A percentile compares a stretch with the other conserved stretches of the same genome.
Evolutionary conservation across 2,113 vertebrate species (phyloP).

Genomic region (Nothocercus julius): DNA sequence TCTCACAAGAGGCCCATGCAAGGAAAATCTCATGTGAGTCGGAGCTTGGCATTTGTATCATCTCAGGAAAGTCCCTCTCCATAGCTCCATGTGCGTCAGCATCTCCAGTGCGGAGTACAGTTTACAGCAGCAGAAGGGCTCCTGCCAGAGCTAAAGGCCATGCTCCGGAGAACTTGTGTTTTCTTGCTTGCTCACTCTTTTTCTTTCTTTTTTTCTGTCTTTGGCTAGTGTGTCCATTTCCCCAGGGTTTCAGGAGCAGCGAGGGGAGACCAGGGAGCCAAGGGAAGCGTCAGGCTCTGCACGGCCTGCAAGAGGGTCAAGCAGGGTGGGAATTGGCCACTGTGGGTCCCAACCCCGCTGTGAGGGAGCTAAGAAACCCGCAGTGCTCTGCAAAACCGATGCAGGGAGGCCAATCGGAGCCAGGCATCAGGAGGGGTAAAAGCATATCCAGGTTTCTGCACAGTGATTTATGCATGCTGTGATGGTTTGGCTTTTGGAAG

Average conservation of each 20-base stretch:
- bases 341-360: too few relatives aligned
- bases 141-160: background rate
- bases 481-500: background rate
- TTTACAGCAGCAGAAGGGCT: background rate
- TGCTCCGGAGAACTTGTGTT: background rate
- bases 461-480: background rate
- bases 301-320: too few relatives aligned
- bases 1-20: rapidly evolving
- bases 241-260: background rate
- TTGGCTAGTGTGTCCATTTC: background rate
- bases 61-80: background rate
- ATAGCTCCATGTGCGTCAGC: background rate
- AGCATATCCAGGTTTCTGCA: background rate
- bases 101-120: background rate
- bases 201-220: background rate
- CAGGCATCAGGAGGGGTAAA: background rate
- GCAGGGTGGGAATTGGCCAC: background rate
- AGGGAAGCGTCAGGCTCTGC: background rate
- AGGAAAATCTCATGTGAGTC: background rate
- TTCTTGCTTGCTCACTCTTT: rapidly evolving
- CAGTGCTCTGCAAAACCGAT: background rate
- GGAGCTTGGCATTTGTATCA: background rate
- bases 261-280: background rate
- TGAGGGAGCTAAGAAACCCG: rapidly evolving
- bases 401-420: background rate